Base-by-base conservation (phyloP, 30 jellyfish, hydroid and myxozoan genomes). In the Mastigias papua region DNA sequence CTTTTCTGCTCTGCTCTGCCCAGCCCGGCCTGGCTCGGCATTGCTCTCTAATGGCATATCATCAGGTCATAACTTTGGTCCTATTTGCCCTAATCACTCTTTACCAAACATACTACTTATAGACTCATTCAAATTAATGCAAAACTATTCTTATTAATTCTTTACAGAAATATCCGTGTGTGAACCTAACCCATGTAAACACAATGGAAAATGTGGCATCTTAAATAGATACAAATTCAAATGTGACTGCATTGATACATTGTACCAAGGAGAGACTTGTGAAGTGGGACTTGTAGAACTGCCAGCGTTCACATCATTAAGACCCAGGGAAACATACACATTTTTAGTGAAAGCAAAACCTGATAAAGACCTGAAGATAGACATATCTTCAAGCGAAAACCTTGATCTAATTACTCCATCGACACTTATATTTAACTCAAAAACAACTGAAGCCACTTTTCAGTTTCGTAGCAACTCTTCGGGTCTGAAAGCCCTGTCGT, bases 121-220 rank as follows among this genome's bases (percentile, higher is more conserved):
- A 42, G 54, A 42, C 54, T 42, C 54, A n/a, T n/a, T 46, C 16
- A 46, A 6, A 46, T 46, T 46, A 16, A 46, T 46, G 60, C 60
- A 46, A 46, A 6, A 46, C 16, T 46, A 20, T 25, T 61, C 22
- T 8, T 26, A 26, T 11, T 65, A 5, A 35, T 51, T 50, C 23
- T 28, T 54, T 48, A 48, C 74, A 89, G 97, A 89, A 73, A 69
- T 83, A 46, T 78, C 97, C 25, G 78, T 83, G 30, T 89, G 97
- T 67, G 23, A 61, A 21, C 93, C 97, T 9, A 89, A 89, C 42
- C 97, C 97, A 17, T 89, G 97, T 86, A 54, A 69, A 34, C 92
- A 89, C 37, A 50, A 75, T 7, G 97, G 97, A 33, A 30, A 15
- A 15, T 89, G 97, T 48, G 25, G 1, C 5, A 68, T 28, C 10